Conservation (phyloP, 2,797 vertebrate genomes). For the Glossophaga mutica region DNA sequence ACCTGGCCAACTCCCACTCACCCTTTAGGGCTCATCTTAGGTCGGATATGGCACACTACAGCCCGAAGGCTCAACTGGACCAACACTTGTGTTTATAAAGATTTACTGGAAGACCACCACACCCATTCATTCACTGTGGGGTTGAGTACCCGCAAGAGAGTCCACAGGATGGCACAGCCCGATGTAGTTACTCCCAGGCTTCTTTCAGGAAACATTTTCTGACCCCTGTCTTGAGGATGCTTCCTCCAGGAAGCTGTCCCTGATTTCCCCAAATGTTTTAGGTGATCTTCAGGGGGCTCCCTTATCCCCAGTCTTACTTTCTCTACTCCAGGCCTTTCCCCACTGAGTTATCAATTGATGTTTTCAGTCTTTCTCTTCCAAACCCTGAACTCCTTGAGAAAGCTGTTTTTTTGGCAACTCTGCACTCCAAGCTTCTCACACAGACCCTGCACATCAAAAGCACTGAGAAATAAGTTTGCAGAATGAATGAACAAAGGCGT, state of each 20-base stretch:
- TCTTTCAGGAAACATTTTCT: neutral
- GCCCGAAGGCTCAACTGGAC: neutral
- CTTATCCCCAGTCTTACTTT: neutral
- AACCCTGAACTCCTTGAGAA: neutral
- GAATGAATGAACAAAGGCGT: neutral
- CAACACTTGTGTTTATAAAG: neutral
- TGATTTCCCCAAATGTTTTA: neutral
- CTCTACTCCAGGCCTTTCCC: neutral
- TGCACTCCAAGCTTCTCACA: neutral
- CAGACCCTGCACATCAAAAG: neutral
- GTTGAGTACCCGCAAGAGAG: neutral
- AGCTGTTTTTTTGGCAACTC: neutral
- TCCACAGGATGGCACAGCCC: accelerated
- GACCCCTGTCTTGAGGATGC: accelerated
- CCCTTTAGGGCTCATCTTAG: neutral
- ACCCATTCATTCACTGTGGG: neutral
- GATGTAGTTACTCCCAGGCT: neutral
- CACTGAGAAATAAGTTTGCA: neutral
- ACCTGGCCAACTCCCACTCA: neutral
- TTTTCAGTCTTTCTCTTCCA: neutral
- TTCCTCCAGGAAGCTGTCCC: neutral
- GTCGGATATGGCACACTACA: neutral
- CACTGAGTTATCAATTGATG: neutral
- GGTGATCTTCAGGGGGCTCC: neutral
- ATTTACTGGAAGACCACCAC: neutral